Evolutionary conservation across 2,113 vertebrate species (phyloP), one percentile per base, ranked within the genome.

Genomic region (Benitochromis conjunctus): DNA sequence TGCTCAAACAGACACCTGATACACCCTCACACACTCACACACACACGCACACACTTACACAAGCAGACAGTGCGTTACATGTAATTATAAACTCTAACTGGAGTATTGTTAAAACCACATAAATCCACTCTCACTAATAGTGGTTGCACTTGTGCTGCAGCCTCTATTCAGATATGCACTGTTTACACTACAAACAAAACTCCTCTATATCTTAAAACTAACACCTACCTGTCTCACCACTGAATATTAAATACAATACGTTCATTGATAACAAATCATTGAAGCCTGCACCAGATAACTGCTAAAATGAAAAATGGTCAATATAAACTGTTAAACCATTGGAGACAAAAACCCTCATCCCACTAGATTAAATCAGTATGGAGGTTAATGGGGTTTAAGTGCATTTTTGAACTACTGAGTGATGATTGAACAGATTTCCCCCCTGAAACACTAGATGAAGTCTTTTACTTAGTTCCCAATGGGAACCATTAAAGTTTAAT

Each of bases 401-500:
- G 8, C 77, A 34, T 80, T 69, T 77, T 51, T 54, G 83, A 91
- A 78, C 48, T 41, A 3, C 5, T 60, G 58, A 74, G 36, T 51
- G 81, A 84, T 82, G 69, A 81, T 83, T 55, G n/a, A 56, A 82
- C 60, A 31, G n/a, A 24, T 55, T 77, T 43, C 55, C 4, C 21
- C 77, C 21, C 21, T 3, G 2, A 18, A 76, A 31, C 24, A 51
- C 46, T 51, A 76, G 34, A 46, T 46, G 14, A 18, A 26, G 79
- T 90, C 69, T 57, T 91, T 64, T 51, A 57, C 19, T 53, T 41
- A 18, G 21, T 48, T 58, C 80, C 34, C 18, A 7, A 16, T 69
- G 56, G 69, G 66, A 83, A 56, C 53, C 54, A 90, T 74, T 56
- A 84, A 76, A 79, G 19, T 46, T 80, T 88, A 21, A 87, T 87